Base-by-base conservation (phyloP, 2,113 vertebrate genomes). In the Progne subis region DNA sequence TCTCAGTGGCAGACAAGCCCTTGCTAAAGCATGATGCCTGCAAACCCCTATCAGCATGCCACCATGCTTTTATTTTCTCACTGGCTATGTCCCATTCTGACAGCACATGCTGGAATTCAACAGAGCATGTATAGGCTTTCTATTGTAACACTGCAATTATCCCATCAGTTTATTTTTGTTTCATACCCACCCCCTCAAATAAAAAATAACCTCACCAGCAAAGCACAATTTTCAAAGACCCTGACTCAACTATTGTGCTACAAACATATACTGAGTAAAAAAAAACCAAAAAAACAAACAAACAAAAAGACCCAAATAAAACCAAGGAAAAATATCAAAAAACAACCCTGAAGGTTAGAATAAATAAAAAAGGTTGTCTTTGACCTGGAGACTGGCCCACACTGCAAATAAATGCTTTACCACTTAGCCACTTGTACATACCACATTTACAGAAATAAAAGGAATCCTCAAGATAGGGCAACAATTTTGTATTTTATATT, bases 1-100 rank as follows among this genome's bases (percentile, higher is more conserved):
- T 82, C 88, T 88, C 87, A 92, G 74, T 86, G 91, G 88, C 76
- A 94, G 75, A 93, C 97, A 96, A 96, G 68, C 89, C 91, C 95
- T 91, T 92, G 86, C 94, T 97, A 83, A 96, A 96, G 85, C 74
- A 71, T 18, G 56, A 53, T 56, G 90, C 88, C 64, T 96, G 92
- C 64, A 96, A 88, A 59, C 65, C 80, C 88, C 84, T 92, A 95
- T 93, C 93, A 96, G 92, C 69, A 93, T 87, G 91, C 56, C 32
- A 83, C 8, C 6, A 75, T 94, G 94, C 94, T 91, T 97, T 91
- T 65, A 17, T 79, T 80, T 95, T 96, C 88, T 92, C 90, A 91
- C 64, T 82, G n/a, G 13, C 82, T 84, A n/a, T n/a, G 18, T 76
- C 85, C 43, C 13, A 14, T 65, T 80, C 50, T 90, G 67, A 79